Evolutionary conservation across 1,140 invertebrate species (phyloP).

Genomic region (Anthonomus grandis): DNA sequence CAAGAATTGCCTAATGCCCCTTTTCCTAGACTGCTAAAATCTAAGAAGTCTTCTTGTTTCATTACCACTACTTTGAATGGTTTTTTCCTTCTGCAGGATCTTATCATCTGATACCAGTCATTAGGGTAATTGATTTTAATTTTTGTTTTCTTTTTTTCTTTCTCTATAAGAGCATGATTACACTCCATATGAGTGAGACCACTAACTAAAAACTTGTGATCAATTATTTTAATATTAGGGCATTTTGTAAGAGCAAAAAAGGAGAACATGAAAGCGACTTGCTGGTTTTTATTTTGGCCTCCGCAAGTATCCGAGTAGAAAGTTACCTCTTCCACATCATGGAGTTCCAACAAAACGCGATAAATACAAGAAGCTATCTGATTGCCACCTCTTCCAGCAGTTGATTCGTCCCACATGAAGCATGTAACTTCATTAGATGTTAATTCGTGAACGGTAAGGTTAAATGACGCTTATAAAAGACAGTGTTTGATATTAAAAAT

Average conservation of each 20-base stretch:
- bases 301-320: too few relatives aligned
- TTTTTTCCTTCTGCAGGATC: background rate
- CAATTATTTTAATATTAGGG: conserved; percentile 33
- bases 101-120: too few relatives aligned
- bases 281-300: too few relatives aligned
- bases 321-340: conserved; percentile 4
- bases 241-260: too few relatives aligned
- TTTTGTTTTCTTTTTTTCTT: conserved; percentile 37
- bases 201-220: conserved; percentile 45
- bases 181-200: too few relatives aligned
- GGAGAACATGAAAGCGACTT: too few relatives aligned
- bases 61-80: conserved; percentile 16
- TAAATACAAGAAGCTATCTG: too few relatives aligned
- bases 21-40: background rate
- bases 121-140: too few relatives aligned
- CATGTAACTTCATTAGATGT: too few relatives aligned
- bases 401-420: too few relatives aligned
- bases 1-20: background rate
- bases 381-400: too few relatives aligned
- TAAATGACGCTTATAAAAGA: conserved; percentile 9
- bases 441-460: conserved; percentile 4
- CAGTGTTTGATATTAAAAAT: background rate
- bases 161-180: conserved; percentile 41
- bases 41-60: conserved; percentile 6
- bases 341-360: too few relatives aligned